Conservation (phyloP, 2,113 vertebrate genomes). For the Psettodes erumei region DNA sequence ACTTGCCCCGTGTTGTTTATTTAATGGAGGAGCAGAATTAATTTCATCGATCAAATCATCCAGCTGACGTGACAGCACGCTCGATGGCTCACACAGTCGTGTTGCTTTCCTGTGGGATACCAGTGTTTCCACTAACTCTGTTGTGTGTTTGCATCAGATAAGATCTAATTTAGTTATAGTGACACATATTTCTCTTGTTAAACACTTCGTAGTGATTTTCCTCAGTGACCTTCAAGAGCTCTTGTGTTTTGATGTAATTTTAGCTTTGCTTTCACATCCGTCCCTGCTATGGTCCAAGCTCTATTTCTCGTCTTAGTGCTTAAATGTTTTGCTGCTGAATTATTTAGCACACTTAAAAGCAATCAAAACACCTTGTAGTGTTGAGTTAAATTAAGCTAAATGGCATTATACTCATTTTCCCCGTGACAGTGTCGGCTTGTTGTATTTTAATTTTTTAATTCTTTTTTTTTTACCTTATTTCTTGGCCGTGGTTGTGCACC, state of each 20-base stretch:
- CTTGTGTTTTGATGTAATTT: conserved; percentile 47
- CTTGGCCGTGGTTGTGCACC: background rate
- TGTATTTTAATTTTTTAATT: background rate
- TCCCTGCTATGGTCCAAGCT: conserved; percentile 29
- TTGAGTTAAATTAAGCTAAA: conserved; percentile 16
- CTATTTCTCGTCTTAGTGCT: conserved; percentile 20
- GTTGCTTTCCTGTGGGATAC: conserved; percentile 8
- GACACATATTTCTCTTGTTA: background rate
- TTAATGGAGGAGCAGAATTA: conserved; percentile 37
- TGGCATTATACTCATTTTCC: background rate
- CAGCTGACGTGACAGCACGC: background rate
- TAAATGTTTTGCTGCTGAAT: conserved; percentile 53
- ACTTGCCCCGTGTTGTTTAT: conserved; percentile 30
- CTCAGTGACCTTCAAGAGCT: conserved; percentile 22
- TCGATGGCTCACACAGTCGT: background rate
- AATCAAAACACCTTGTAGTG: conserved; percentile 46
- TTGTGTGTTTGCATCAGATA: conserved; percentile 4
- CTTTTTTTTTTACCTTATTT: background rate
- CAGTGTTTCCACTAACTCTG: background rate
- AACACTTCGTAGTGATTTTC: conserved; percentile 16
- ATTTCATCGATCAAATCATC: conserved; percentile 56
- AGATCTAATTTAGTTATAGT: conserved; percentile 19
- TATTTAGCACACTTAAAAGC: conserved; percentile 54
- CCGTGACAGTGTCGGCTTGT: background rate
- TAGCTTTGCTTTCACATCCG: conserved; percentile 33